Evolutionary conservation across 2,797 vertebrate species (phyloP).

Genomic region (Enteromius anoplus): DNA sequence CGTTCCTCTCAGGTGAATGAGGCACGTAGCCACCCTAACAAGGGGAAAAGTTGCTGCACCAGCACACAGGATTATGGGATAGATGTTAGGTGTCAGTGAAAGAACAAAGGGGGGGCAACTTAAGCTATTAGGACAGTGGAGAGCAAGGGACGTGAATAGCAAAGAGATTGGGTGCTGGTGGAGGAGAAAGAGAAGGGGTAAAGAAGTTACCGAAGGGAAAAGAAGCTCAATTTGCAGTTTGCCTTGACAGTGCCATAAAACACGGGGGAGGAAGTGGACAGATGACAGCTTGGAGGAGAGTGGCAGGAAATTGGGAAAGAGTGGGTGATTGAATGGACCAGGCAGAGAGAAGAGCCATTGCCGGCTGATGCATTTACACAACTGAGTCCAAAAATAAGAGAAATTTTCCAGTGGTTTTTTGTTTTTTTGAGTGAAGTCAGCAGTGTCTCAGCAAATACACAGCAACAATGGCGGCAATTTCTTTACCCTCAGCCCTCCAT

Average conservation of each 20-base stretch:
- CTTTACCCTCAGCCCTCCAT: slow-evolving; percentile 4
- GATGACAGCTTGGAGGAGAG: slow-evolving; percentile 42
- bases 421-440: slow-evolving; percentile 47
- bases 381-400: neutral
- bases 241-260: slow-evolving; percentile 47
- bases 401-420: slow-evolving; percentile 12
- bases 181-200: slow-evolving; percentile 16
- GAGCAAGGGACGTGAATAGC: slow-evolving; percentile 20
- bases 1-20: slow-evolving; percentile 10
- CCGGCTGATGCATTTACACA: slow-evolving; percentile 18
- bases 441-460: slow-evolving; percentile 15
- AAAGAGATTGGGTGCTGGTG: neutral
- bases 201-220: slow-evolving; percentile 26
- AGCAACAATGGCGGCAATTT: neutral
- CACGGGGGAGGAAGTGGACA: slow-evolving; percentile 39
- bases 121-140: slow-evolving; percentile 48
- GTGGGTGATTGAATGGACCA: slow-evolving; percentile 51
- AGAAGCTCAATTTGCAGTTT: slow-evolving; percentile 50
- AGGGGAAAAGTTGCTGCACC: slow-evolving; percentile 56
- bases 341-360: slow-evolving; percentile 18
- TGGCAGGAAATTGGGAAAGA: slow-evolving; percentile 44
- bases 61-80: slow-evolving; percentile 54
- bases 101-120: slow-evolving; percentile 51
- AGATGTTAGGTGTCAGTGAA: slow-evolving; percentile 58
- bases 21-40: slow-evolving; percentile 26